Base-by-base conservation (phyloP, 2,888 invertebrate genomes). In the Nebria brevicollis region DNA sequence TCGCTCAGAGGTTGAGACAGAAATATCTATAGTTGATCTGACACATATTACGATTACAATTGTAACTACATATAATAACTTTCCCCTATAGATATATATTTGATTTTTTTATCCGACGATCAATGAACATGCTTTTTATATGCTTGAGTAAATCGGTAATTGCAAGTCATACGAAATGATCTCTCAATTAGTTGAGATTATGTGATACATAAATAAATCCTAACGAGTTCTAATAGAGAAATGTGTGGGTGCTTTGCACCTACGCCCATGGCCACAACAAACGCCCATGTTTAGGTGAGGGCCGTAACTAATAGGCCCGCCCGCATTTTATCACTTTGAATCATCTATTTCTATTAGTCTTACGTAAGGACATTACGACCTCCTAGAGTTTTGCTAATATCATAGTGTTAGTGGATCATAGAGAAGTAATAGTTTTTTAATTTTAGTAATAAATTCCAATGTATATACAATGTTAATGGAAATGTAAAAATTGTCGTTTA, bases 321-420 rank as follows among this genome's bases (percentile, higher is more conserved):
- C 78, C 72, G 73, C 72, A 78, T 72, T 73, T 78, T 78, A 78
- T 78, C 78, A 78, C 54, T 78, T 78, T 78, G 78, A 78, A 13
- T 78, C 78, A 78, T 78, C 73, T 41, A 41, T 13, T 34, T 20
- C 20, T 20, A 20, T 20, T 20, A 20, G 1, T 20, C 20, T 20
- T 73, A 66, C 7, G 54, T 7, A 54, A 54, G 4, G 7, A 54
- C 4, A 1, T 0, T 13, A 8, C 54, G 54, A 54, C 54, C 54
- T 54, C 54, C 54, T 13, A 13, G 54, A 11, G 54, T 54, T 13
- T 54, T 54, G 54, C 54, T 8, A 54, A 54, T 54, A 54, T 54
- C 13, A 54, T 13, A 2, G 54, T 54, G 54, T 54, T 54, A 54
- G 54, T 54, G 54, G 54, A 54, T 54, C 54, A 54, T 54, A 54